Evolutionary conservation across 2,797 vertebrate genomes (phyloP).

Genomic region (Peromyscus nudipes): DNA sequence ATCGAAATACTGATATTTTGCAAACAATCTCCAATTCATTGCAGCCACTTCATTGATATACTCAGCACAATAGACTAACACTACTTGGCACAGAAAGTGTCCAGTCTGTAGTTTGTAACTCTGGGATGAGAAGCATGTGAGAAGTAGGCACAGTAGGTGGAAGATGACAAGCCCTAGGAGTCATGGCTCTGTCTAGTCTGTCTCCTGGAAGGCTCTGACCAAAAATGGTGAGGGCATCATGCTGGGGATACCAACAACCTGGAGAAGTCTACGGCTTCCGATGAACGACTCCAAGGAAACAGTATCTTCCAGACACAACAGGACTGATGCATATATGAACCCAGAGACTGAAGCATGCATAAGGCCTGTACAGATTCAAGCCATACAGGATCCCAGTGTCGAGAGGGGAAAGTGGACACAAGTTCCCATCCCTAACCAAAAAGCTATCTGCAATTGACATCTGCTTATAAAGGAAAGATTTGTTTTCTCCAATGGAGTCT

Average conservation of each 20-base stretch:
- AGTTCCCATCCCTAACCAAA: not conserved
- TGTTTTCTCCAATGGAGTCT: not conserved
- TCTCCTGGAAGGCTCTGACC: too few relatives aligned
- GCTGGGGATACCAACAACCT: too few relatives aligned
- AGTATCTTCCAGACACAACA: not conserved
- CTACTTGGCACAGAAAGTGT: constrained; percentile 86
- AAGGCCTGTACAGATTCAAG: not conserved
- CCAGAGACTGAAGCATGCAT: not conserved
- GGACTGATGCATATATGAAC: not conserved
- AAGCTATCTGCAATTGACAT: not conserved
- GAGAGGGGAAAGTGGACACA: not conserved
- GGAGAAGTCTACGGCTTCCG: too few relatives aligned
- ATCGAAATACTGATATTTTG: constrained; percentile 97
- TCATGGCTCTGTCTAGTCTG: too few relatives aligned
- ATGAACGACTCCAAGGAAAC: not conserved
- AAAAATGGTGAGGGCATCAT: too few relatives aligned
- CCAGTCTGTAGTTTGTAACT: too few relatives aligned
- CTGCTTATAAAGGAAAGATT: not conserved
- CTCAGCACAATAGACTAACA: constrained; percentile 94
- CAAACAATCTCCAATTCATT: constrained; percentile 96
- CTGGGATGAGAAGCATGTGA: too few relatives aligned
- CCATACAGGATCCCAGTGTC: not conserved
- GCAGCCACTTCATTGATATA: constrained; percentile 97
- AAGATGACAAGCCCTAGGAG: too few relatives aligned
- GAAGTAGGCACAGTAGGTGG: too few relatives aligned